A percentile compares a stretch with the other conserved stretches of the same genome.
phyloP scores from a whole-genome alignment of 2,797 vertebrate species.

The Xiphophorus birchmanni region DNA sequence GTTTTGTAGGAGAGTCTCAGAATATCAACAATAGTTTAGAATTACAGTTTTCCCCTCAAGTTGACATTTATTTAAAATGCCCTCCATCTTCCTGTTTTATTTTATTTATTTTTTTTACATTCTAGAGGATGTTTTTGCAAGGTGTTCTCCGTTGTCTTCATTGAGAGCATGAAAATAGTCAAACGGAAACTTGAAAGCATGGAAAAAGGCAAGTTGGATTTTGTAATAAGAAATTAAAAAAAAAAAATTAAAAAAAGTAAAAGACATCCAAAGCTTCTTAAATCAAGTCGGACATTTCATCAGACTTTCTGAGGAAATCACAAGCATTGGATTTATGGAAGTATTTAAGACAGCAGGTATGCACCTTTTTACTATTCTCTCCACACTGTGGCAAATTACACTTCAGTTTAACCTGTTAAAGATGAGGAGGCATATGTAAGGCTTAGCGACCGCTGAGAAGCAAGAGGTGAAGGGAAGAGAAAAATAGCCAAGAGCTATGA shows the following conservation, averaged over 20 bases:
- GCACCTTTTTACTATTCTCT: slow-evolving; percentile 1
- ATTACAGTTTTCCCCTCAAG: no score
- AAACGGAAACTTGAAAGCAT: neutral
- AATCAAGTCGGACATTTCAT: neutral
- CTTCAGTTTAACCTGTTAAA: slow-evolving; percentile 34
- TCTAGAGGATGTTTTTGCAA: neutral
- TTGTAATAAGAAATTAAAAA: neutral
- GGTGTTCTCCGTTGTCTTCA: neutral
- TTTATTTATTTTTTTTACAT: neutral
- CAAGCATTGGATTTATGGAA: neutral
- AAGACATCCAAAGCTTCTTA: slow-evolving; percentile 3
- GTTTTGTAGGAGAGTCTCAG: neutral
- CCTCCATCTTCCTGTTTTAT: neutral
- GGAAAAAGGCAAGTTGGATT: neutral
- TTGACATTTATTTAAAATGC: neutral
- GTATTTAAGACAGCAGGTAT: neutral
- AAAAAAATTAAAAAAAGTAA: no score
- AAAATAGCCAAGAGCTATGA: slow-evolving; percentile 26
- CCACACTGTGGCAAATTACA: neutral
- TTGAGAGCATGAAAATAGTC: neutral
- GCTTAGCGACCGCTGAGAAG: slow-evolving; percentile 20
- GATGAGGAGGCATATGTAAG: slow-evolving; percentile 14
- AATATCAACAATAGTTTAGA: neutral
- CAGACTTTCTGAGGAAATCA: neutral
- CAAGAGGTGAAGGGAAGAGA: slow-evolving; percentile 8